Evolutionary conservation across 2,888 invertebrate genomes (phyloP), one percentile per base, ranked within the genome.

Genomic region (Morpho deidamia): DNA sequence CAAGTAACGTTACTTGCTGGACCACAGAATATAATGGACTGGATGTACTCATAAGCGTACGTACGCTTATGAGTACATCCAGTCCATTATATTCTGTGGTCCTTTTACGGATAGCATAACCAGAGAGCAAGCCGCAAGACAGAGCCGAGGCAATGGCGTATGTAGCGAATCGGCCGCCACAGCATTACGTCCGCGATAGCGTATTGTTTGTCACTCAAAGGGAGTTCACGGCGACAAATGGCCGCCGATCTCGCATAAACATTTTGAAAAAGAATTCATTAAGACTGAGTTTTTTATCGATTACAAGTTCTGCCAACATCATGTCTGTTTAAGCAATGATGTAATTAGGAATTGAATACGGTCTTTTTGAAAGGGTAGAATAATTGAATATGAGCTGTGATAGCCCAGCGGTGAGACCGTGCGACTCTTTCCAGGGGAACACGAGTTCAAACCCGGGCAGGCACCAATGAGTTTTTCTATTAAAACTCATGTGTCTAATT

Each of bases 171-270:
- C 61, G 57, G 23, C 56, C 60, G 56, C 55, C 78, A 76, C 78
- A 75, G 76, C 79, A 82, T 85, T 83, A 85, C 76, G 88, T 88
- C 87, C 66, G 59, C 64, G 58, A 62, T 65, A 55, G 70, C 68
- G 73, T 76, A 89, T 89, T 89, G 88, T 89, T 78, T 80, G 88
- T 86, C 88, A 87, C 80, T 89, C 88, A 86, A 66, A 58, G 64
- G 68, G 74, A 76, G 76, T 81, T 80, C 83, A 73, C 73, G 68
- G 74, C 81, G 87, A 88, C 88, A 88, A 89, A 89, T 89, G 80
- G 82, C 76, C 72, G 63, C 72, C 58, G 70, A 77, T 76, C 78
- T 76, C 76, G 77, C 75, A 75, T 75, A 72, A 72, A 72, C 67
- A 41, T 12, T 38, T 40, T 55, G 37, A 55, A 58, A 58, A 51